Conservation (phyloP, 1,140 invertebrate genomes). For the Diprion similis region DNA sequence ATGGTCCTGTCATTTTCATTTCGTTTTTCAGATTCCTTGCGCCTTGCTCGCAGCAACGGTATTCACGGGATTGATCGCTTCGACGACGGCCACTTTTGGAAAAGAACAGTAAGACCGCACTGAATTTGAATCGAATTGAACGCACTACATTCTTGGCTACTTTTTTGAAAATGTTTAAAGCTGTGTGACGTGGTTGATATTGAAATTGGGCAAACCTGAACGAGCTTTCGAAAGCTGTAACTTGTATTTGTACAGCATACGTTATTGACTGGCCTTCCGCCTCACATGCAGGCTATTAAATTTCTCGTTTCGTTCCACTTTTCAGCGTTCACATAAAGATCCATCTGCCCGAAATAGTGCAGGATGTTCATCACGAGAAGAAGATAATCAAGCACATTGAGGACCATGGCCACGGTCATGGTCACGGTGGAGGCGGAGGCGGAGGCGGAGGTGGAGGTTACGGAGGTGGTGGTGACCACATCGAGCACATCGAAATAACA, state of each 20-base stretch:
- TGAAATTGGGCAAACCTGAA: too few relatives aligned
- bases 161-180: slow-evolving; percentile 6
- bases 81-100: slow-evolving; percentile 52
- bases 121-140: neutral
- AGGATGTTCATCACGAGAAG: slow-evolving; percentile 47
- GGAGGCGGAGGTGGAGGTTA: slow-evolving; percentile 32
- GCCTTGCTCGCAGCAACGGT: slow-evolving; percentile 39
- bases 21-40: slow-evolving; percentile 37
- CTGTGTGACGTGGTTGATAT: slow-evolving; percentile 1
- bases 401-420: slow-evolving; percentile 42
- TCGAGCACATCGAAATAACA: too few relatives aligned
- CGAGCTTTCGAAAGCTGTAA: slow-evolving; percentile 9
- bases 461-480: too few relatives aligned
- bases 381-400: slow-evolving; percentile 42
- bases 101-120: slow-evolving; percentile 54
- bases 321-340: slow-evolving; percentile 59
- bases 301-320: neutral
- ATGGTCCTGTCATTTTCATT: neutral
- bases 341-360: slow-evolving; percentile 48
- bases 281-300: neutral
- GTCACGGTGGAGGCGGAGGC: slow-evolving; percentile 32
- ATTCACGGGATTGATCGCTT: slow-evolving; percentile 35
- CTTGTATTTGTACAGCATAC: slow-evolving; percentile 17
- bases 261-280: slow-evolving; percentile 14
- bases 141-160: too few relatives aligned